phyloP scores from a whole-genome alignment of 1,140 invertebrate genomes.

The Pomacea maculata region DNA sequence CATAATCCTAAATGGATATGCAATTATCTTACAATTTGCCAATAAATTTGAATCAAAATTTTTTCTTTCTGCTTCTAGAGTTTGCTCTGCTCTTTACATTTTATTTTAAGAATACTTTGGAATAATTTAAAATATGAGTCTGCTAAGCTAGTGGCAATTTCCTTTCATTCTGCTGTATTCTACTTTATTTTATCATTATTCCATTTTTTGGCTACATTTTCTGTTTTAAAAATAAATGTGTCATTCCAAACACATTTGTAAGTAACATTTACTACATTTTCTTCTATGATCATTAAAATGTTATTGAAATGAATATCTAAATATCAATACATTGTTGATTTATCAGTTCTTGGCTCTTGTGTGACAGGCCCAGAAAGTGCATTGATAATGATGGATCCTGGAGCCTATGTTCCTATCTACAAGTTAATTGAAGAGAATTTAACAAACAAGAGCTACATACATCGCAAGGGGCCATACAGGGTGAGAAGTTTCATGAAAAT shows the following conservation, averaged over 20 bases:
- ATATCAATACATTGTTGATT: neutral
- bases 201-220: neutral
- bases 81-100: too few species aligned
- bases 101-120: too few species aligned
- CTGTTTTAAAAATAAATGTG: neutral
- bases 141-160: too few species aligned
- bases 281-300: too few species aligned
- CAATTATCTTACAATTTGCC: too few species aligned
- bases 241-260: neutral
- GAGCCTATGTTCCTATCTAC: conserved; percentile 37
- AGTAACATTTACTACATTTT: neutral
- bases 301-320: neutral
- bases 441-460: conserved; percentile 49
- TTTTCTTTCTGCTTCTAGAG: too few species aligned
- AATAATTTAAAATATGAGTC: too few species aligned
- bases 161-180: too few species aligned
- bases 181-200: too few species aligned
- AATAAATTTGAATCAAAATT: too few species aligned
- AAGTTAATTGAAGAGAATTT: conserved; percentile 44
- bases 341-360: neutral
- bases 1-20: too few species aligned
- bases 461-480: conserved; percentile 56
- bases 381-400: conserved; percentile 47
- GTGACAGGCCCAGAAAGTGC: conserved; percentile 43
- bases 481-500: conserved; percentile 2